Conservation (phyloP, 1,140 invertebrate species). For the Lysiphlebus fabarum region DNA sequence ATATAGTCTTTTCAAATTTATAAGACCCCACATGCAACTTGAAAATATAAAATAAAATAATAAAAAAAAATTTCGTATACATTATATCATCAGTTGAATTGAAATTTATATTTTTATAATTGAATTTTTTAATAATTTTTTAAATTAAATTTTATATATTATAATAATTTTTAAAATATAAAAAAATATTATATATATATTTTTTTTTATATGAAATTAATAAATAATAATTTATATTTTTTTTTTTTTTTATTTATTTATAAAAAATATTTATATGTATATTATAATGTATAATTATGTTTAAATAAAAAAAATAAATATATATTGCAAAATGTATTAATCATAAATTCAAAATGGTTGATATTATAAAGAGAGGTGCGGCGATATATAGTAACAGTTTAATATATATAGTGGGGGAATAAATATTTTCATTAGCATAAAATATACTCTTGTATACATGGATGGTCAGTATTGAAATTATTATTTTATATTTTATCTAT, state of each 20-base stretch:
- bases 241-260: neutral
- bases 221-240: too few relatives aligned
- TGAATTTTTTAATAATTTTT: too few relatives aligned
- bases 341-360: neutral
- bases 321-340: too few relatives aligned
- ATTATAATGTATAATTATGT: too few relatives aligned
- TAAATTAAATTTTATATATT: too few relatives aligned
- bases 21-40: slow-evolving; percentile 19
- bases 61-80: neutral
- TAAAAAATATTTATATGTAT: too few relatives aligned
- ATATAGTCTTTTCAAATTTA: neutral
- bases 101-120: neutral
- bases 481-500: too few relatives aligned
- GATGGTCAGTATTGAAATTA: too few relatives aligned
- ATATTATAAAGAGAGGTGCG: slow-evolving; percentile 6
- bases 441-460: slow-evolving; percentile 34
- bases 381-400: neutral
- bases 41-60: neutral
- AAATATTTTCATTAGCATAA: slow-evolving; percentile 50
- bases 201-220: too few relatives aligned
- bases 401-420: slow-evolving; percentile 21
- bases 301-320: too few relatives aligned
- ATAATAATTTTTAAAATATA: too few relatives aligned
- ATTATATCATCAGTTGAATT: slow-evolving; percentile 21
- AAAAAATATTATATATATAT: too few relatives aligned